Evolutionary conservation across 1,140 invertebrate species (phyloP).

Genomic region (Potamilus streckersoni): DNA sequence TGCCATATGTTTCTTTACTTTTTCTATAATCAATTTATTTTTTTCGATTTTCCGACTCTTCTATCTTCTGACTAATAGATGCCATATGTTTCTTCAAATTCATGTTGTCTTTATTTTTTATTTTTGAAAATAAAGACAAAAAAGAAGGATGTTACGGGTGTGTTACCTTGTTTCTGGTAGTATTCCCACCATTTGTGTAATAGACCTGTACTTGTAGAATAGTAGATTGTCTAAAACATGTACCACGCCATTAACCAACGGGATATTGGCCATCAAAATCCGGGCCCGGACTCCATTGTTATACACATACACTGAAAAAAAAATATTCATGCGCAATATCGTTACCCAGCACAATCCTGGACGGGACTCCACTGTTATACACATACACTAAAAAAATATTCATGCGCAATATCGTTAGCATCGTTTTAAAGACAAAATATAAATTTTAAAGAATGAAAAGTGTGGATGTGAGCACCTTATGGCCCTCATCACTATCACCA

Average conservation of each 20-base stretch:
- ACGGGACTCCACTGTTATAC: constrained; percentile 50
- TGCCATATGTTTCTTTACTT: too few relatives aligned
- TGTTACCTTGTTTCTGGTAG: constrained; percentile 68
- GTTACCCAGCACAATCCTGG: constrained; percentile 38
- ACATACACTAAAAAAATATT: constrained; percentile 53
- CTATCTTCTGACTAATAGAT: too few relatives aligned
- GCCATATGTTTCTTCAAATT: too few relatives aligned
- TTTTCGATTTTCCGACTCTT: too few relatives aligned
- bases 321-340: background rate
- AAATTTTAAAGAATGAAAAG: background rate
- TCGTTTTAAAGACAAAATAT: background rate
- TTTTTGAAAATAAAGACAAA: too few relatives aligned
- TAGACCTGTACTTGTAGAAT: constrained; percentile 70
- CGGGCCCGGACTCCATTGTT: constrained; percentile 54
- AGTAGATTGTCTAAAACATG: constrained; percentile 78
- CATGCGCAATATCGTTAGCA: background rate
- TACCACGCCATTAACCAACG: constrained; percentile 73
- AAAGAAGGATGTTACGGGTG: too few relatives aligned
- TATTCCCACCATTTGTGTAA: constrained; percentile 38
- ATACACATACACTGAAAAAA: constrained; percentile 56
- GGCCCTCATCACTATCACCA: too few relatives aligned
- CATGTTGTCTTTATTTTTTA: too few relatives aligned
- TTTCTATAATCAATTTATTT: too few relatives aligned
- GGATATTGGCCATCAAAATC: constrained; percentile 55
- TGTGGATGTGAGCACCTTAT: background rate